A percentile compares a stretch with the other conserved stretches of the same genome.
phyloP scores from a whole-genome alignment of 2,888 invertebrate species.

The Mylabris sibirica region DNA sequence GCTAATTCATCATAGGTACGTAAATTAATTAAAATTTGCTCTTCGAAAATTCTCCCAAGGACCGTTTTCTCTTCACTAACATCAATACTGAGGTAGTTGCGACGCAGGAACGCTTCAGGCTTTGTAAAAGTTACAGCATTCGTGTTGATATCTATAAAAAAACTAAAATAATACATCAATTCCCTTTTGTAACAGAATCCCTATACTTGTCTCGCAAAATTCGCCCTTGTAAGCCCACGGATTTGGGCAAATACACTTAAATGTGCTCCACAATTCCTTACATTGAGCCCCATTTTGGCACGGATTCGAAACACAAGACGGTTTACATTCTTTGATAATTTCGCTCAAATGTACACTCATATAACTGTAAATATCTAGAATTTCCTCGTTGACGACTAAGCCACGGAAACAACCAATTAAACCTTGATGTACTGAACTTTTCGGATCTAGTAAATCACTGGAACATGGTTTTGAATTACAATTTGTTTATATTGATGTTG shows the following conservation, averaged over 20 bases:
- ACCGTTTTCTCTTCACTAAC: slow-evolving; percentile 66
- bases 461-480: slow-evolving; percentile 38
- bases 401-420: slow-evolving; percentile 94
- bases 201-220: slow-evolving; percentile 91
- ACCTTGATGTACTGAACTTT: slow-evolving; percentile 85
- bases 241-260: slow-evolving; percentile 91
- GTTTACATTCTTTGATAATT: slow-evolving; percentile 92
- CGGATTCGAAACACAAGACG: slow-evolving; percentile 92
- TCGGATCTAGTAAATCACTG: slow-evolving; percentile 78
- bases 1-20: slow-evolving; percentile 85
- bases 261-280: slow-evolving; percentile 91
- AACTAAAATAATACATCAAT: slow-evolving; percentile 11
- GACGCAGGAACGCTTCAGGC: slow-evolving; percentile 79
- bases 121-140: slow-evolving; percentile 89
- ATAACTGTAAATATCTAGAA: slow-evolving; percentile 89
- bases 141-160: slow-evolving; percentile 82
- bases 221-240: slow-evolving; percentile 91
- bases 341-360: slow-evolving; percentile 91
- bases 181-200: too few relatives aligned
- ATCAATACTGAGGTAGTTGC: slow-evolving; percentile 71
- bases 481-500: slow-evolving; percentile 7
- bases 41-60: slow-evolving; percentile 77
- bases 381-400: slow-evolving; percentile 89
- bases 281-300: slow-evolving; percentile 91
- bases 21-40: slow-evolving; percentile 86